Conservation (phyloP, 2,113 vertebrate genomes). For the Odocoileus hemionus region DNA sequence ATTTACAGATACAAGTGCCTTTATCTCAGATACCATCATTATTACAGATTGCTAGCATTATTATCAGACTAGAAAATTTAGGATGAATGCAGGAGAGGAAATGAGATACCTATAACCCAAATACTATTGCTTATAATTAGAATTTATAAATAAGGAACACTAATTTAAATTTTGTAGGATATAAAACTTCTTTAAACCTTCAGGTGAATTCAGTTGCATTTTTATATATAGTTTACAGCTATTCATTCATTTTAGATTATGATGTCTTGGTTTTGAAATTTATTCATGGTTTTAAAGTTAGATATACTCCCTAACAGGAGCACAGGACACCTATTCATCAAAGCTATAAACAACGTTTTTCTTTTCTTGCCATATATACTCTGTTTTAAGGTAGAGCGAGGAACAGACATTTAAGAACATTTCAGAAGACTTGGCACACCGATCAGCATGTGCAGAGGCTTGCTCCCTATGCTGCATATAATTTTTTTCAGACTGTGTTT, state of each 20-base stretch:
- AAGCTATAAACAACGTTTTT: not conserved
- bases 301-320: not conserved
- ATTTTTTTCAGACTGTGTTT: not conserved
- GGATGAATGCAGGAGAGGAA: conserved; percentile 45
- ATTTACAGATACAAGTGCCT: conserved; percentile 39
- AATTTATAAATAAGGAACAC: not conserved
- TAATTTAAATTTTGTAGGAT: not conserved
- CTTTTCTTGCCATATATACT: not conserved
- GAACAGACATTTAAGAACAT: conserved; percentile 4
- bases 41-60: not conserved
- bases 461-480: not conserved
- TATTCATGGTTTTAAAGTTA: conserved; percentile 2
- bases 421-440: not conserved
- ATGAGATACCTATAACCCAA: not conserved
- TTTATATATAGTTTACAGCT: not conserved
- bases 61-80: conserved; percentile 26
- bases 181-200: not conserved
- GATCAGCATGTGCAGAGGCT: not conserved
- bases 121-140: not conserved
- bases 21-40: conserved; percentile 2
- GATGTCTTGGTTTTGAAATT: conserved; percentile 4
- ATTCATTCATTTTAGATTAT: not conserved
- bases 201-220: not conserved
- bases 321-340: not conserved
- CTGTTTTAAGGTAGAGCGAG: not conserved